These are phyloP conservation scores for Linepithema humile DNA, from an alignment of 1,140 invertebrate species.

Conservation along the genomic window DNA sequence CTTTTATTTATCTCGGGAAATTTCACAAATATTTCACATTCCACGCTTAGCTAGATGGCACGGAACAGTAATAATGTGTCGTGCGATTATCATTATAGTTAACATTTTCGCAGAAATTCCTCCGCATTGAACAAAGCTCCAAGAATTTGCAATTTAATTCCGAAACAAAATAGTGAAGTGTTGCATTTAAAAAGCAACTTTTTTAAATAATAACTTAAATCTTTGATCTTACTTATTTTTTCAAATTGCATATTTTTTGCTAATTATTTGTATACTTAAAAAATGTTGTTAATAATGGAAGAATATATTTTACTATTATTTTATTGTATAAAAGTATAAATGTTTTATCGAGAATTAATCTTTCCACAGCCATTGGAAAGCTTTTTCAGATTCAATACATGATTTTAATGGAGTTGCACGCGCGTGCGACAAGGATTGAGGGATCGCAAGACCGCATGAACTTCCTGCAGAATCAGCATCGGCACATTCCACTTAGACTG, in stretches of 20 bases:
- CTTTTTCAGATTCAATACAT: not conserved
- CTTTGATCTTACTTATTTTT: not conserved
- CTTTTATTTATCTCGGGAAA: not conserved
- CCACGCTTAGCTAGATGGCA: not conserved
- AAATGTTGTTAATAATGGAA: not conserved
- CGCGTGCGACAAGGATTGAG: not conserved
- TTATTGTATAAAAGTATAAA: not conserved
- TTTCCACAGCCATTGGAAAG: not conserved
- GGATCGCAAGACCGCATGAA: not conserved
- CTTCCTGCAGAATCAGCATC: not conserved
- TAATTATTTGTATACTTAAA: not conserved
- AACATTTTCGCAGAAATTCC: conserved; percentile 9
- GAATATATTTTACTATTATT: not conserved
- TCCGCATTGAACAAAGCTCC: not conserved
- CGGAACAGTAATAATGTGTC: not conserved
- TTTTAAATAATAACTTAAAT: not conserved
- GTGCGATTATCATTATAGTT: not conserved
- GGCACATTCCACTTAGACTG: conserved; percentile 19
- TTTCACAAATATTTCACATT: conserved; percentile 30
- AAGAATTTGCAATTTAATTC: conserved; percentile 6
- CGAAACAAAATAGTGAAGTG: not conserved
- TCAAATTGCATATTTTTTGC: not conserved
- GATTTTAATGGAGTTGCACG: no score
- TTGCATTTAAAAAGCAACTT: not conserved
- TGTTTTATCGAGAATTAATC: not conserved